phyloP scores from a whole-genome alignment of 2,113 vertebrate species.

The Oncorhynchus tshawytscha region DNA sequence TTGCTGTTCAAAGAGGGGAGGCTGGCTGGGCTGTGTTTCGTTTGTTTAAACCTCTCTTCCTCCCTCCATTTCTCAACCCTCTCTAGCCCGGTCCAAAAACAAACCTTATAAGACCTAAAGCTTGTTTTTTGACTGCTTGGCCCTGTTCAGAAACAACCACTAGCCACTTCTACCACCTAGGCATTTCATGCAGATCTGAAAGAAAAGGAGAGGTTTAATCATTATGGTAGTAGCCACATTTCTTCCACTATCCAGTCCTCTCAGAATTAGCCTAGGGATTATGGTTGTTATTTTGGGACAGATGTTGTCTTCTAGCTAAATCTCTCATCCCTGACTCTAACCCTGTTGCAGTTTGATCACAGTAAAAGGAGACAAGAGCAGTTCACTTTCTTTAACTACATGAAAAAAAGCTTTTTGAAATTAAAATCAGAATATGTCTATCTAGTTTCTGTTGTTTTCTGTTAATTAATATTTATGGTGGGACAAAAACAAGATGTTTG shows the following conservation, averaged over 20 bases:
- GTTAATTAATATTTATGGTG: slow-evolving; percentile 25
- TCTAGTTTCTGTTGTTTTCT: neutral
- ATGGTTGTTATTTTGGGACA: slow-evolving; percentile 27
- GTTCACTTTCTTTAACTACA: slow-evolving; percentile 33
- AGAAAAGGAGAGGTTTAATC: slow-evolving; percentile 37
- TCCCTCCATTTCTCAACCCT: slow-evolving; percentile 38
- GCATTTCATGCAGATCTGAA: slow-evolving; percentile 18
- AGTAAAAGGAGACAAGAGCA: slow-evolving; percentile 5
- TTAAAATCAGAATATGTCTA: slow-evolving; percentile 61
- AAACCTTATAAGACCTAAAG: neutral
- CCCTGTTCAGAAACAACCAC: neutral
- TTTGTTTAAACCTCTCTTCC: slow-evolving; percentile 28
- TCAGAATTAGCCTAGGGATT: slow-evolving; percentile 26
- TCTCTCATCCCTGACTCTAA: slow-evolving; percentile 31
- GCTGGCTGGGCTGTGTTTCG: slow-evolving; percentile 5
- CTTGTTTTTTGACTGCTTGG: too few species aligned
- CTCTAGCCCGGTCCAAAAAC: slow-evolving; percentile 42
- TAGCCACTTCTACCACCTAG: slow-evolving; percentile 47
- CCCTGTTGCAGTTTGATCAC: slow-evolving; percentile 22
- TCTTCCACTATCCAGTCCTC: neutral
- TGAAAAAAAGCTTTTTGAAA: slow-evolving; percentile 41
- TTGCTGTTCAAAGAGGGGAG: slow-evolving; percentile 7
- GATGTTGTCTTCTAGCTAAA: neutral
- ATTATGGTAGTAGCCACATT: slow-evolving; percentile 16
- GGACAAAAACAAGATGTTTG: slow-evolving; percentile 43